phyloP scores from a whole-genome alignment of 2,797 vertebrate genomes.

The Chromobotia macracanthus region DNA sequence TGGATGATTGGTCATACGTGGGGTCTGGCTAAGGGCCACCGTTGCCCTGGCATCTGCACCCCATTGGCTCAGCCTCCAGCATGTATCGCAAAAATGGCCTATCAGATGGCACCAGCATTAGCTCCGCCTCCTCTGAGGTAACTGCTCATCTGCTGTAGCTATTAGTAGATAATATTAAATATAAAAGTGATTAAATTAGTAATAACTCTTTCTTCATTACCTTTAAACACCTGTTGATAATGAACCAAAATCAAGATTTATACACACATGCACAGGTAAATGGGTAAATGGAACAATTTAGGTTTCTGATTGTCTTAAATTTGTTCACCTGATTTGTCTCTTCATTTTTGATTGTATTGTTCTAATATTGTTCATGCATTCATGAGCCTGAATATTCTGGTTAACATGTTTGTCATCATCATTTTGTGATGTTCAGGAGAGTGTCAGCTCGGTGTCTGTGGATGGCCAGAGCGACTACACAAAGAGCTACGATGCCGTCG shows the following conservation, averaged over 20 bases:
- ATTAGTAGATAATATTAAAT: background rate
- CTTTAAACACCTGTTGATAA: background rate
- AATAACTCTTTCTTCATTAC: background rate
- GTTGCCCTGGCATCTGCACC: conserved; percentile 69
- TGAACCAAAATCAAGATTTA: too few species aligned
- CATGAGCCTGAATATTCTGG: background rate
- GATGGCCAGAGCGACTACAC: conserved; percentile 87
- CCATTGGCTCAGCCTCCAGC: conserved; percentile 75
- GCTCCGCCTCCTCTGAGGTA: conserved; percentile 92
- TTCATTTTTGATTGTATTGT: too few species aligned
- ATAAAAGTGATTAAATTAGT: background rate
- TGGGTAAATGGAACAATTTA: too few species aligned
- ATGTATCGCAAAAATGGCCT: conserved; percentile 96
- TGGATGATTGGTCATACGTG: conserved; percentile 77
- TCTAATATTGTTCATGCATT: too few species aligned
- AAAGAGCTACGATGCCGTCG: conserved; percentile 93
- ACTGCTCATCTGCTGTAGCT: background rate
- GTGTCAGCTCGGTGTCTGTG: conserved; percentile 92
- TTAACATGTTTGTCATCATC: background rate
- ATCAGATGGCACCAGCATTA: conserved; percentile 88
- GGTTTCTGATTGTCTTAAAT: too few species aligned
- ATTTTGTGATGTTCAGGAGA: conserved; percentile 65
- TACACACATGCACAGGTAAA: too few species aligned
- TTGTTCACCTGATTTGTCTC: too few species aligned
- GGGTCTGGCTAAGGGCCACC: conserved; percentile 76